Evolutionary conservation across 2,797 vertebrate genomes (phyloP).

Genomic region (Cynodonichthys magdalenae): DNA sequence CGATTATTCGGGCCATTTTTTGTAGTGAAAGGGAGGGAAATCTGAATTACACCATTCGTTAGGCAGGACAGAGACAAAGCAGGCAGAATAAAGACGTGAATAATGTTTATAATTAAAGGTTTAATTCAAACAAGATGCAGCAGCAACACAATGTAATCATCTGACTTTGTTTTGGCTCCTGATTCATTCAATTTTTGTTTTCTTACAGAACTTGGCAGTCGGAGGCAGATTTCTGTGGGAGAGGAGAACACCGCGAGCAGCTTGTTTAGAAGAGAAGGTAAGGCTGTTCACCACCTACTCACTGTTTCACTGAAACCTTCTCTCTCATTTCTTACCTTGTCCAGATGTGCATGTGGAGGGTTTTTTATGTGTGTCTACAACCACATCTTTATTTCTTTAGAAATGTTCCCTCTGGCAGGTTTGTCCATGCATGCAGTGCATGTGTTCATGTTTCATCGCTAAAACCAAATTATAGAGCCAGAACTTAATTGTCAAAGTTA

Average conservation of each 20-base stretch:
- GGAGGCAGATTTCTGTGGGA: slow-evolving; percentile 42
- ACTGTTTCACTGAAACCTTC: slow-evolving; percentile 18
- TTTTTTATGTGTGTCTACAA: slow-evolving; percentile 1
- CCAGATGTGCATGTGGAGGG: neutral
- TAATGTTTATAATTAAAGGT: slow-evolving; percentile 6
- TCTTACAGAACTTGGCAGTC: slow-evolving; percentile 53
- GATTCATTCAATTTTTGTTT: slow-evolving; percentile 59
- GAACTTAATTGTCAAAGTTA: slow-evolving; percentile 5
- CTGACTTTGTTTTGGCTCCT: slow-evolving; percentile 26
- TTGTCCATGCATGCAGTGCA: slow-evolving; percentile 3
- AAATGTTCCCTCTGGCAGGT: slow-evolving; percentile 10
- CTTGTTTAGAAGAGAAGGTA: slow-evolving; percentile 60
- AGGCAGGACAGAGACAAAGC: slow-evolving; percentile 13
- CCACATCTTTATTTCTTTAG: neutral
- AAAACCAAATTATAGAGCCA: slow-evolving; percentile 13
- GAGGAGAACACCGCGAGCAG: slow-evolving; percentile 49
- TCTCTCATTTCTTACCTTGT: neutral
- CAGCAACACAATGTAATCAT: neutral
- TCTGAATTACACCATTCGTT: slow-evolving; percentile 39
- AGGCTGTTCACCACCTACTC: slow-evolving; percentile 40
- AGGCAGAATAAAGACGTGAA: slow-evolving; percentile 23
- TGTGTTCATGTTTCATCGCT: slow-evolving; percentile 7
- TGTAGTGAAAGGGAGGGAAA: slow-evolving; percentile 26
- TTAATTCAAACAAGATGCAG: slow-evolving; percentile 14
- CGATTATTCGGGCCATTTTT: slow-evolving; percentile 20